Evolutionary conservation across 2,888 invertebrate species (phyloP).

Genomic region (Drosophila barbarae): DNA sequence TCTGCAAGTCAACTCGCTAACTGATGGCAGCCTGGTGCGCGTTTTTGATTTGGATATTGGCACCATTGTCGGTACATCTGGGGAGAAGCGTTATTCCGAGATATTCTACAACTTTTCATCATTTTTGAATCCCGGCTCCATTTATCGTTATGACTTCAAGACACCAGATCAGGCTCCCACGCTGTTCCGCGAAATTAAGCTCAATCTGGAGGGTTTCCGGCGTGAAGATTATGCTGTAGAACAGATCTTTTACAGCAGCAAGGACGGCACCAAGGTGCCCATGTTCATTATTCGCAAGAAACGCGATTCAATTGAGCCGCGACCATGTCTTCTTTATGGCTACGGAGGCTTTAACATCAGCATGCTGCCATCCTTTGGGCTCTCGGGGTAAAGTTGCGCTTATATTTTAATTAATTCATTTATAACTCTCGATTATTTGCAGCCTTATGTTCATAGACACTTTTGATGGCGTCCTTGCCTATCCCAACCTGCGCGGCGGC

Average conservation of each 20-base stretch:
- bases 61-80: constrained; percentile 90
- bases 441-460: constrained; percentile 91
- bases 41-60: constrained; percentile 92
- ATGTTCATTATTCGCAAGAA: constrained; percentile 95
- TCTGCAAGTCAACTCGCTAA: constrained; percentile 88
- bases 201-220: constrained; percentile 89
- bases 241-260: constrained; percentile 95
- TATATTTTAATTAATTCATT: constrained; percentile 27
- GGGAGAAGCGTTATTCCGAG: constrained; percentile 90
- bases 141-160: constrained; percentile 91
- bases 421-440: neutral
- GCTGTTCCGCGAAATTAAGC: constrained; percentile 90
- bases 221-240: constrained; percentile 88
- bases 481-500: constrained; percentile 97
- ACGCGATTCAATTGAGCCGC: constrained; percentile 79
- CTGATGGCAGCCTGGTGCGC: constrained; percentile 85
- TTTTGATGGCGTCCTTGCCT: constrained; percentile 92
- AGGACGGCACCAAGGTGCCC: constrained; percentile 95
- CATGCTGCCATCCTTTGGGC: constrained; percentile 93
- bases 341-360: constrained; percentile 98
- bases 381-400: constrained; percentile 82
- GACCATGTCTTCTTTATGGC: constrained; percentile 93
- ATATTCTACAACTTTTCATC: constrained; percentile 97
- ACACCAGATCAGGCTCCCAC: constrained; percentile 83
- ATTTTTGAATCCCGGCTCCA: constrained; percentile 91